Conservation (phyloP, 2,888 invertebrate species). For the Galeopsomyia nigrocyanea region DNA sequence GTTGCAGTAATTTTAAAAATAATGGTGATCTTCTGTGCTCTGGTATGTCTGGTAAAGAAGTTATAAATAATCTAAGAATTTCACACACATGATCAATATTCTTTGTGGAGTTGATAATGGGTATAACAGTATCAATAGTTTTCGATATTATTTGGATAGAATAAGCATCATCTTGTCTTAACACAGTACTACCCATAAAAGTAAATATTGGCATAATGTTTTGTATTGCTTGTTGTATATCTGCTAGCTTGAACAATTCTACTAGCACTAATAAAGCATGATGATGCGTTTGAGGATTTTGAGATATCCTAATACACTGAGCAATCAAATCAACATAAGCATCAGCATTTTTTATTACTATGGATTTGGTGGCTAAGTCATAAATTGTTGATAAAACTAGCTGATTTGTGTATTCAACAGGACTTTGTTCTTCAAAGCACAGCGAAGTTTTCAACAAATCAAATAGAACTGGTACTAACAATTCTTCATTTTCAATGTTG, state of each 20-base stretch:
- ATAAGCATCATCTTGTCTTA: conserved; percentile 94
- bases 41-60: conserved; percentile 92
- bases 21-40: conserved; percentile 89
- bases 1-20: conserved; percentile 83
- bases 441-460: conserved; percentile 84
- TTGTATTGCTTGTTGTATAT: conserved; percentile 73
- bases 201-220: conserved; percentile 98
- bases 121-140: conserved; percentile 91
- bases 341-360: conserved; percentile 68
- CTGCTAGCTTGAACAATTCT: conserved; percentile 61
- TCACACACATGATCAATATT: conserved; percentile 72
- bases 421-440: conserved; percentile 83
- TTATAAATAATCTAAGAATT: conserved; percentile 90
- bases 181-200: conserved; percentile 94
- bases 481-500: conserved; percentile 77
- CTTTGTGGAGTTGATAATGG: conserved; percentile 75
- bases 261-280: conserved; percentile 91
- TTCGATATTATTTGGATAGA: conserved; percentile 93
- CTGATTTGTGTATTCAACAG: conserved; percentile 91
- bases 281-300: conserved; percentile 96
- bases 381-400: conserved; percentile 83
- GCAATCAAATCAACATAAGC: conserved; percentile 85
- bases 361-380: conserved; percentile 65
- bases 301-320: conserved; percentile 89
- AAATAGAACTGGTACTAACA: conserved; percentile 82